A percentile compares a stretch with the other conserved stretches of the same genome.
Conservation (phyloP, 2,113 vertebrate genomes). For the Illadopsis cleaveri region DNA sequence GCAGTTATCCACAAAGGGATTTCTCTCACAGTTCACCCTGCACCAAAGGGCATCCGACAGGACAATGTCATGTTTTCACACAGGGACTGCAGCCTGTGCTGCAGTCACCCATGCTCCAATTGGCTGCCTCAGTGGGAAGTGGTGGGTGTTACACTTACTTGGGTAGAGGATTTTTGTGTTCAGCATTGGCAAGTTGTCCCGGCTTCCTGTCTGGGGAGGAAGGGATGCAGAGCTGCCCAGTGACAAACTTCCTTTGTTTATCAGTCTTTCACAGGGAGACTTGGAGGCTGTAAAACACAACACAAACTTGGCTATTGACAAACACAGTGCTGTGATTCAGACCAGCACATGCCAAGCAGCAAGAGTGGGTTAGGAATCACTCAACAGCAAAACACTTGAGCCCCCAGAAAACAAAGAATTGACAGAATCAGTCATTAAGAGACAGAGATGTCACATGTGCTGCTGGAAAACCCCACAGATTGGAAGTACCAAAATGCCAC, state of each 20-base stretch:
- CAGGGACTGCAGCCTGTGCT: not conserved
- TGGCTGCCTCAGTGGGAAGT: not conserved
- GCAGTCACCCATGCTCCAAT: not conserved
- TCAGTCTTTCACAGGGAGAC: slow-evolving; percentile 89
- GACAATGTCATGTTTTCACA: not conserved
- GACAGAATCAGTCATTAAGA: not conserved
- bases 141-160: slow-evolving; percentile 74
- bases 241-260: slow-evolving; percentile 84
- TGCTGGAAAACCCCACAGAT: not conserved
- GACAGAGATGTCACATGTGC: not conserved
- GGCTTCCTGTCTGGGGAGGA: slow-evolving; percentile 84
- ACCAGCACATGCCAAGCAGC: not conserved
- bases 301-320: not conserved
- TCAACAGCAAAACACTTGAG: not conserved
- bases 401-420: not conserved
- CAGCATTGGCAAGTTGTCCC: slow-evolving; percentile 87
- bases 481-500: not conserved
- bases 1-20: not conserved
- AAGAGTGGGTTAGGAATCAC: not conserved
- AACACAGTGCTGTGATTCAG: not conserved
- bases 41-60: not conserved
- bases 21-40: not conserved
- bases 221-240: slow-evolving; percentile 88
- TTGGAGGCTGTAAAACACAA: slow-evolving; percentile 77
- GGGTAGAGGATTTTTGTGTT: slow-evolving; percentile 91